Base-by-base conservation (phyloP, 2,113 vertebrate species). In the Oncorhynchus masou region DNA sequence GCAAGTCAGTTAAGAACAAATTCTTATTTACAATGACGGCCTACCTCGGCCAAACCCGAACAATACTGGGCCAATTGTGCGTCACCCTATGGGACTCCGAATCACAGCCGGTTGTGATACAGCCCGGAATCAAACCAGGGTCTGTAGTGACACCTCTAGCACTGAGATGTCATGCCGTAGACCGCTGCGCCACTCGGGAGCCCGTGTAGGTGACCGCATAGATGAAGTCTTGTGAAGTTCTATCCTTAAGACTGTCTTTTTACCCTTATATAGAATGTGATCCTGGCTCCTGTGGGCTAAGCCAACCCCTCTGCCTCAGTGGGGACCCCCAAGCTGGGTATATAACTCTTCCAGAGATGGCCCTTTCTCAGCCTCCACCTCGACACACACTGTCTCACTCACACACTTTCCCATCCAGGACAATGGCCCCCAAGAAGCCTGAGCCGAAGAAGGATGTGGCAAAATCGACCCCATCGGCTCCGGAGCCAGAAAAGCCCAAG, bases 371-470 rank as follows among this genome's bases (percentile, higher is more conserved):
- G 34, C 13, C n/a, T 78, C 34, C 65, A 25, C 31, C 45, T 72
- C 24, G 12, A 67, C 27, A 29, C 65, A 67, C 1, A 60, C 15
- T 2, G 25, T 48, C 8, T 25, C 22, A 16, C 49, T 48, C 12
- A 22, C 54, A 34, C 9, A 34, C 20, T n/a, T 19, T 34, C 48
- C 25, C 34, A 24, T 59, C 66, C 69, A 24, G 25, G 51, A 49
- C 64, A 64, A 86, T 88, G 87, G 71, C 83, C 25, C 81, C 87
- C 3, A 86, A 88, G 71, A 86, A 85, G 71, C 39, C 70, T 8
- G 84, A 85, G 15, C 66, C 66, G 13, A 85, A 82, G 67, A 77
- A 83, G 13, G 83, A 83, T 51, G 20, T 39, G 1, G 27, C 39
- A 5, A 86, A 81, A 60, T 4, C 49, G 6, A 66, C 29, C 13